Evolutionary conservation across 2,888 invertebrate species (phyloP), one percentile per base, ranked within the genome.

Genomic region (Chloroclysta siterata): DNA sequence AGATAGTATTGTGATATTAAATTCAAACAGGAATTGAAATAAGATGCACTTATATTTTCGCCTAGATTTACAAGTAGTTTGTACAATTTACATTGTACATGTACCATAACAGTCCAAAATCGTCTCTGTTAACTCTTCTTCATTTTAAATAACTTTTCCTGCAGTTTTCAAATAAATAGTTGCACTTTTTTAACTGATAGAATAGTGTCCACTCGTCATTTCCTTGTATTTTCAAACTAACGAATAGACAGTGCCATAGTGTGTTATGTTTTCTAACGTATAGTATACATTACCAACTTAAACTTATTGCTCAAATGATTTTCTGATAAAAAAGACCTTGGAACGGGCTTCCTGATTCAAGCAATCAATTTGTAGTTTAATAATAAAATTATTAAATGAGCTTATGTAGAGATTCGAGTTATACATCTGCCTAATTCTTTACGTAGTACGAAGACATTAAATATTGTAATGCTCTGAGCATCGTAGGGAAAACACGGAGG

Each of bases 211-310:
- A 68, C 61, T 58, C 56, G 53, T 67, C 66, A 68, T 60, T 74
- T 74, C 61, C 68, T 67, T 61, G 39, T 74, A 75, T 75, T 74
- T 77, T 79, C 81, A 77, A 80, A 79, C 81, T 86, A 91, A 87
- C 92, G 89, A 91, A 86, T 75, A 74, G 81, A 82, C 87, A 84
- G 92, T 92, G 92, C 92, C 92, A 92, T 92, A 90, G 78, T 82
- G 76, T 80, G 70, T 82, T 77, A 74, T 77, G 81, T 77, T 54
- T 57, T 57, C 51, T 65, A 46, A 65, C 61, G 46, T 55, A 22
- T 56, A 51, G 51, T 72, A 76, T 70, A 70, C 71, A 81, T 79
- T 72, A 80, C 78, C 78, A 72, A 73, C 78, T 78, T 79, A 80
- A 81, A 67, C 76, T 84, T 82, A 84, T 89, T 90, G 89, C 90